Evolutionary conservation across 2,113 vertebrate genomes (phyloP).

Genomic region (Fregata magnificens): DNA sequence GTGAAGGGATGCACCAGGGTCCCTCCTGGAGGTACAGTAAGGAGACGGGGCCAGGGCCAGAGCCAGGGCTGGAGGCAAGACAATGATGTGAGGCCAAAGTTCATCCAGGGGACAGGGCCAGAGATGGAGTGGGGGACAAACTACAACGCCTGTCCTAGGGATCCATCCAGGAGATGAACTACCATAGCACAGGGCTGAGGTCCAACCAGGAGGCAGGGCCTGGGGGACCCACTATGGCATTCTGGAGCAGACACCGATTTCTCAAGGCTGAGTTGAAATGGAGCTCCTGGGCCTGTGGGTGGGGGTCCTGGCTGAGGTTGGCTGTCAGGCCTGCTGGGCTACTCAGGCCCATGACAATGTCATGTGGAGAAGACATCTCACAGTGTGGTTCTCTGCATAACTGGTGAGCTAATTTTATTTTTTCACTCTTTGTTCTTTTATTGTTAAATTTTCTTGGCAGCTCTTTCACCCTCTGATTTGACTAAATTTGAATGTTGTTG

Average conservation of each 20-base stretch:
- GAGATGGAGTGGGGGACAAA: neutral
- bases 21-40: neutral
- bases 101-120: neutral
- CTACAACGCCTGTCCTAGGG: neutral
- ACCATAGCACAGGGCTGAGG: neutral
- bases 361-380: neutral
- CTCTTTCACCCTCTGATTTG: neutral
- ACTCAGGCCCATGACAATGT: neutral
- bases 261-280: neutral
- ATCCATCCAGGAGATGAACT: neutral
- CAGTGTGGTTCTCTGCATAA: neutral
- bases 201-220: neutral
- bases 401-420: neutral
- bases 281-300: neutral
- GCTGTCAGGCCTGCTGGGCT: neutral
- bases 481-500: constrained; percentile 23
- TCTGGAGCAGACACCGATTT: neutral
- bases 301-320: neutral
- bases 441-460: neutral
- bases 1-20: neutral
- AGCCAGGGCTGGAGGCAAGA: neutral
- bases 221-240: too few species aligned
- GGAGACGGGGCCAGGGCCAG: neutral
- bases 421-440: neutral
- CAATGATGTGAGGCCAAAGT: neutral